Percentiles rank a stretch among this genome's conserved stretches.
Conservation (phyloP, 2,113 vertebrate species). For the Cebus imitator region DNA sequence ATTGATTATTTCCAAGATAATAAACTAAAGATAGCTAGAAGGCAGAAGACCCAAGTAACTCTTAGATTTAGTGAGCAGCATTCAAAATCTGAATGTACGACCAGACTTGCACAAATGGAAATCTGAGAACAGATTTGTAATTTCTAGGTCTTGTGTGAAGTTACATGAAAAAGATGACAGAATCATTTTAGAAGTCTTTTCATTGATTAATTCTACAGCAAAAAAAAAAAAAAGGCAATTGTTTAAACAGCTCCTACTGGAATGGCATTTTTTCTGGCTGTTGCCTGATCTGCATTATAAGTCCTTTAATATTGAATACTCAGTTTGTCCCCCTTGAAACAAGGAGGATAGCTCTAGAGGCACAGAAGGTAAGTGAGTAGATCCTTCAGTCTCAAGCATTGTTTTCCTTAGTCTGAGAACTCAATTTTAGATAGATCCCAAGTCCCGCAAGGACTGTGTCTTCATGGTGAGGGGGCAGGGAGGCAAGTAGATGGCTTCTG, state of each 20-base stretch:
- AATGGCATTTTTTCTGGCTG: not conserved
- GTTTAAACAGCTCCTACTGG: not conserved
- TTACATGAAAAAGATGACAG: not conserved
- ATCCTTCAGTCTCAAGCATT: not conserved
- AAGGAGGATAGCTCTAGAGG: not conserved
- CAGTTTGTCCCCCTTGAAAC: not conserved
- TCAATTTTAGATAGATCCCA: not conserved
- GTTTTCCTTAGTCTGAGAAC: not conserved
- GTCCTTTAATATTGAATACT: not conserved
- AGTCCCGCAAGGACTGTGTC: not conserved
- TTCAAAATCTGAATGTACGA: not conserved
- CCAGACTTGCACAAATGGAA: not conserved
- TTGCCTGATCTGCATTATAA: not conserved
- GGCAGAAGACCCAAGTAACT: not conserved
- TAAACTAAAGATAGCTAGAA: slow-evolving; percentile 3
- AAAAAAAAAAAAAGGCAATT: not conserved
- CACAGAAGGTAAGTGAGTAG: not conserved
- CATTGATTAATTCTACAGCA: not conserved
- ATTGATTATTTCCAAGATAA: not conserved
- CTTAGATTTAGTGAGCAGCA: not conserved
- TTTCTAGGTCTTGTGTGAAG: not conserved
- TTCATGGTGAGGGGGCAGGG: not conserved
- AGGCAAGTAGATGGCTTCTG: too few relatives aligned
- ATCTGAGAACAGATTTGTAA: not conserved
- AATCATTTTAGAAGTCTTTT: not conserved